A percentile compares a stretch with the other conserved stretches of the same genome.
phyloP scores from a whole-genome alignment of 1,140 invertebrate genomes.

The Rhysida immarginata region DNA sequence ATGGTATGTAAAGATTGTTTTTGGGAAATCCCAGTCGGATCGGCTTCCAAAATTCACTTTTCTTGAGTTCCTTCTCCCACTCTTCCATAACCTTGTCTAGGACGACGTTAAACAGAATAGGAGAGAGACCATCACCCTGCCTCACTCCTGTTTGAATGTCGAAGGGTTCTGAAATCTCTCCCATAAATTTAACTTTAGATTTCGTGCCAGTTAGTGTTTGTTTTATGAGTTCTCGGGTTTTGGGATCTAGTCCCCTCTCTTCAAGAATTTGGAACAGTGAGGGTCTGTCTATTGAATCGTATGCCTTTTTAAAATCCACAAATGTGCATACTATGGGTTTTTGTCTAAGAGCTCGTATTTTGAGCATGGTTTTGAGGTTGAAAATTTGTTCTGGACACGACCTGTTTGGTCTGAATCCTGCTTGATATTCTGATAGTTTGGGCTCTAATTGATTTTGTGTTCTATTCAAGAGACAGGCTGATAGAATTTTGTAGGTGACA shows the following conservation, averaged over 20 bases:
- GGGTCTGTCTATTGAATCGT: background rate
- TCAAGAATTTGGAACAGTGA: background rate
- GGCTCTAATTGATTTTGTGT: background rate
- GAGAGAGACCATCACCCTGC: background rate
- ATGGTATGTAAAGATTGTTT: background rate
- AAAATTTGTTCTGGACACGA: background rate
- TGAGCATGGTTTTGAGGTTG: background rate
- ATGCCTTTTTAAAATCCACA: background rate
- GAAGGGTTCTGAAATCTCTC: background rate
- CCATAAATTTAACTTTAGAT: background rate
- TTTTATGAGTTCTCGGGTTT: background rate
- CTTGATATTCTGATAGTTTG: background rate
- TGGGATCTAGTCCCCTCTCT: background rate
- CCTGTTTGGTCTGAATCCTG: background rate
- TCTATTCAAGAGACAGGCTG: background rate
- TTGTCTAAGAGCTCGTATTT: background rate
- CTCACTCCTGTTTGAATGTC: background rate
- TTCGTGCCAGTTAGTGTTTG: background rate
- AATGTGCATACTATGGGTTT: background rate
- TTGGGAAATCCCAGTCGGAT: background rate
- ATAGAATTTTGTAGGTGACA: background rate
- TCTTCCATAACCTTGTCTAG: background rate
- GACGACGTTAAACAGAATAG: background rate
- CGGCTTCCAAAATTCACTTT: background rate
- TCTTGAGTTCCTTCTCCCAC: background rate